Conservation (phyloP, 2,888 invertebrate genomes). For the Cerastoderma edule region DNA sequence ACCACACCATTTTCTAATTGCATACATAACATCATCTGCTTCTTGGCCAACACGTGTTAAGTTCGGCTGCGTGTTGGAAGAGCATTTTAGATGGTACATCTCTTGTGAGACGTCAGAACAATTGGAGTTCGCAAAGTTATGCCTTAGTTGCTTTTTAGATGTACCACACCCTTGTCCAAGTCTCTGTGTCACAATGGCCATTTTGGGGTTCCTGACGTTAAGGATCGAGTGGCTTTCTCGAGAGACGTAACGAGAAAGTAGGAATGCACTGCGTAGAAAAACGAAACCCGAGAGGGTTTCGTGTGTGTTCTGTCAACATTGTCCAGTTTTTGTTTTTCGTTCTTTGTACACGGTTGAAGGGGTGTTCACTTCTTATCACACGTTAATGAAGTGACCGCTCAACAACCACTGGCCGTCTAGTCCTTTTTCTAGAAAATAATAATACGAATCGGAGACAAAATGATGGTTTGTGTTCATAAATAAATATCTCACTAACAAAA, state of each 20-base stretch:
- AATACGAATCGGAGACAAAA: constrained; percentile 38
- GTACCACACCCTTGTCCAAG: no score
- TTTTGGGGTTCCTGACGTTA: no score
- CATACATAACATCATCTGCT: no score
- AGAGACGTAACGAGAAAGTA: constrained; percentile 23
- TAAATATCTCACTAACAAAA: constrained; percentile 39
- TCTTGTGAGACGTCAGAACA: no score
- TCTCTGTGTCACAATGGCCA: no score
- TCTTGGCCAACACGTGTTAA: no score
- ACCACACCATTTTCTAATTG: no score
- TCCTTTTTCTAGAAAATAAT: constrained; percentile 47
- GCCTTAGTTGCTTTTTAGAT: no score
- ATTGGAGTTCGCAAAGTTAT: no score
- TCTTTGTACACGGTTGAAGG: neutral
- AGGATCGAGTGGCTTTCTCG: constrained; percentile 15
- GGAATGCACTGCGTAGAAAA: constrained; percentile 57
- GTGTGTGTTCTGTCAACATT: neutral
- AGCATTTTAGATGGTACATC: no score
- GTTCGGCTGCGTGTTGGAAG: no score
- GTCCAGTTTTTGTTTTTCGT: neutral
- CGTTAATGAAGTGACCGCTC: neutral
- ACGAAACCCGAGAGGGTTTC: constrained; percentile 5
- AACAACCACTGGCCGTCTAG: constrained; percentile 41
- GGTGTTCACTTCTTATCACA: neutral
- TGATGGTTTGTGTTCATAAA: constrained; percentile 22